A percentile compares a stretch with the other conserved stretches of the same genome.
Conservation (phyloP, 1,140 invertebrate species). For the Pomacea maculata region DNA sequence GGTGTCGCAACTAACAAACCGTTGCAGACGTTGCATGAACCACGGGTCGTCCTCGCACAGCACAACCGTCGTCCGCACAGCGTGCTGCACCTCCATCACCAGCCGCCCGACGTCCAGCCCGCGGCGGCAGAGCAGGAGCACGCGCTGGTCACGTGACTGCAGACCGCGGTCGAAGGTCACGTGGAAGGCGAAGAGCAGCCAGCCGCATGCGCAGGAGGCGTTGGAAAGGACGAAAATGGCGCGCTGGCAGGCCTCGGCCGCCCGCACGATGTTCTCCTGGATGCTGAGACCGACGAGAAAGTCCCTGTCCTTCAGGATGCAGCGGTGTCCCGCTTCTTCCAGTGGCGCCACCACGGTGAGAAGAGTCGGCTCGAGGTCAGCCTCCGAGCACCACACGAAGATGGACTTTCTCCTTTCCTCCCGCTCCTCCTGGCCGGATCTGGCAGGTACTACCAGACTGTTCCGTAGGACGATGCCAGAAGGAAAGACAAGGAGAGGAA, state of each 20-base stretch:
- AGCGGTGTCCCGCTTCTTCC: slow-evolving; percentile 33
- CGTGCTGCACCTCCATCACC: slow-evolving; percentile 2
- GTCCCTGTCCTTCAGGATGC: slow-evolving; percentile 43
- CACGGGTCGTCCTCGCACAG: slow-evolving; percentile 6
- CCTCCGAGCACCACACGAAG: slow-evolving; percentile 44
- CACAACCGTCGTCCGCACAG: not conserved
- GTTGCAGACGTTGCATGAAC: not conserved
- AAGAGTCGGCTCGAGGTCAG: slow-evolving; percentile 35
- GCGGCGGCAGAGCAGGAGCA: not conserved
- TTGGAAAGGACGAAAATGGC: slow-evolving; percentile 41
- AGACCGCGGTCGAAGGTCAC: slow-evolving; percentile 37
- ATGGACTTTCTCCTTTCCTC: not conserved
- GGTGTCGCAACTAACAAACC: not conserved
- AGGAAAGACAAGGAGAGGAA: too few relatives aligned
- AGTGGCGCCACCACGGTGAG: slow-evolving; percentile 32
- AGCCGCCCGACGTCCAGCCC: not conserved
- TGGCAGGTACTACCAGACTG: too few relatives aligned
- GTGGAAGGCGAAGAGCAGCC: slow-evolving; percentile 45
- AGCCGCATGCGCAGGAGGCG: slow-evolving; percentile 36
- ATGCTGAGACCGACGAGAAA: slow-evolving; percentile 45
- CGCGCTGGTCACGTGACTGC: not conserved
- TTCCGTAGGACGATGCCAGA: not conserved
- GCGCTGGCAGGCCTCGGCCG: slow-evolving; percentile 32
- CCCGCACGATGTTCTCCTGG: slow-evolving; percentile 49
- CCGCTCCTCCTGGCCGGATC: not conserved